Evolutionary conservation across 2,113 vertebrate species (phyloP), one percentile per base, ranked within the genome.

Genomic region (Burhinus bistriatus): DNA sequence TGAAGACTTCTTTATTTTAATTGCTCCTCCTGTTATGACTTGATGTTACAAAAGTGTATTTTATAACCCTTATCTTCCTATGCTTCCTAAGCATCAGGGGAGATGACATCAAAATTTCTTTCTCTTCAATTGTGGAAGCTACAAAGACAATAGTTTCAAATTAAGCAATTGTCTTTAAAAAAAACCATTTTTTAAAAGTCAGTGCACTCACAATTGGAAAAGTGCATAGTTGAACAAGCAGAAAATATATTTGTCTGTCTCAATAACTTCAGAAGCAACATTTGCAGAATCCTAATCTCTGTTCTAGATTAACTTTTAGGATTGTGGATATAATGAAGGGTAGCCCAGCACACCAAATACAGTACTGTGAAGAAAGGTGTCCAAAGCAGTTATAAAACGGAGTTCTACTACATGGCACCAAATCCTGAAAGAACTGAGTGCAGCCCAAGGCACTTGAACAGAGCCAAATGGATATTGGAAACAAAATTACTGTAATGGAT

Each of bases 401-500:
- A 55, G 23, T 62, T 83, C 29, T 1, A 1, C 40, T 30, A 11
- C 5, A 26, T 30, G 15, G 14, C n/a, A 81, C 25, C 5, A 66
- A 59, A 62, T 83, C 55, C 51, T 66, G 26, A 44, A 95, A 94
- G 70, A 94, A 54, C 23, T 66, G 77, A 91, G n/a, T 29, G 42
- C 25, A 76, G 21, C 59, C 54, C 59, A 88, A 88, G 77, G 47
- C 58, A 95, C 13, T 5, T 75, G 20, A 22, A 75, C 11, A 45
- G 17, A 90, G 38, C 34, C 87, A 92, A 87, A 30, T 51, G 47
- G 26, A 47, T 84, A 65, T 11, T 90, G n/a, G 75, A 94, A 84
- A 95, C 20, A 87, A 82, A 95, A 96, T 85, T 55, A 65, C 18
- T 83, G 18, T 64, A 68, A 89, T 72, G 61, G 34, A 82, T 83